Base-by-base conservation (phyloP, 1,140 invertebrate species). In the Ostrea edulis region DNA sequence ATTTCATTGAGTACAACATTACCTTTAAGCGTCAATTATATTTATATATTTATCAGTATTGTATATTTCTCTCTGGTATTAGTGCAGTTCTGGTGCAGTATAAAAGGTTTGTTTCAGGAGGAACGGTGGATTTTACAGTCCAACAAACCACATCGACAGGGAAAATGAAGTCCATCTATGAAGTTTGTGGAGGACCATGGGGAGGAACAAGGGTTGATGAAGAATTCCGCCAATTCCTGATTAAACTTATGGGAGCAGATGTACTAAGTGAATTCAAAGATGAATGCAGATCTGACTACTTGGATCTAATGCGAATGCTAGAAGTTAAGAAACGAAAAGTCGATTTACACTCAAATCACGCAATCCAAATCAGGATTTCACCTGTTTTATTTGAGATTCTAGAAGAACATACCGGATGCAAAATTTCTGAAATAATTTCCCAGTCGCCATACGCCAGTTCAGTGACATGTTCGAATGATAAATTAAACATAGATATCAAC, bases 81-180 rank as follows among this genome's bases (percentile, higher is more conserved):
- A 44, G 35, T 44, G 35, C 5, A 44, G 35, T 44, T 44, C 35
- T 44, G 68, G 68, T 77, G 22, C 29, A 77, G 29, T 53, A n/a
- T 14, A 14, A 29, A 25, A 77, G 25, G 25, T 29, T 77, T 77
- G 25, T 77, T 77, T 77, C 82, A 91, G 91, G 91, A 12, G 91
- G 91, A n/a, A 91, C 91, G 2, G 91, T 87, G 17, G 91, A 91
- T 65, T 85, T 90, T 4, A 89, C 89, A 0, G 89, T 90, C n/a
- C 87, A 90, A 25, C 82, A 90, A 82, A 88, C 89, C 8, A 82
- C 84, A 51, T 25, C 53, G 8, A 54, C 83, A 20, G 86, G 81
- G 14, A 77, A 86, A n/a, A 68, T 91, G 44, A 88, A 89, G 68
- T 86, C 89, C 12, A 81, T 91, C 0, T 81, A 86, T 44, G 88